Base-by-base conservation (phyloP, 2,797 vertebrate species). In the Alcedo quadribrachys region DNA sequence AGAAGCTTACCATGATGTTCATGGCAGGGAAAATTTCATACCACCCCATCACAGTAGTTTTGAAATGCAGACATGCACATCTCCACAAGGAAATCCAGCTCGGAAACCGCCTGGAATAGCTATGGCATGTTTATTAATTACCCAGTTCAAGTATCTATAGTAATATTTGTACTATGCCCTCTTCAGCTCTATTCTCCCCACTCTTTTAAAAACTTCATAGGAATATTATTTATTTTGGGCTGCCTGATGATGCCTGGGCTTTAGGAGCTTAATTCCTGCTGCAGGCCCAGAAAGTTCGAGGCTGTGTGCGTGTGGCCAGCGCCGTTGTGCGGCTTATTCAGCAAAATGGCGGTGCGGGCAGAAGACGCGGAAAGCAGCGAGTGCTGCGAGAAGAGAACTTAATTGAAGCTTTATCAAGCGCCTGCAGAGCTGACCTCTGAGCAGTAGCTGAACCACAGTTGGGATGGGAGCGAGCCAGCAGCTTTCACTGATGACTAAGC, bases 361-460 rank as follows among this genome's bases (percentile, higher is more conserved):
- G 79, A 15, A n/a, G 87, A 78, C 24, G 89, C 81, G 81, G 92
- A 94, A 92, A 95, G 90, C 94, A 76, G 88, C 0, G 1, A 91
- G 83, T 46, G 71, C 94, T 95, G 94, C 88, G 85, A 94, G 92
- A 95, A 75, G 76, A 94, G 87, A 95, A 92, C 90, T 96, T 96
- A 94, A 96, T 94, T 96, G 96, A 94, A 94, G 96, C 93, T 94
- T 95, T 96, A 96, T 95, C 94, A 85, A 94, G 73, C 78, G 92
- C 89, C 89, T 96, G 94, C 95, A 96, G 96, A 96, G 73, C 93
- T 96, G 96, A 96, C 96, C 94, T 95, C 85, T 0, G 13, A 93
- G 93, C 92, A 66, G 92, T 33, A 82, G 89, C 90, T 87, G 92
- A 93, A 94, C 94, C 86, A 83, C 92, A 76, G 76, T 17, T 83